Evolutionary conservation across 2,113 vertebrate species (phyloP), one percentile per base, ranked within the genome.

Genomic region (Platysternon megacephalum): DNA sequence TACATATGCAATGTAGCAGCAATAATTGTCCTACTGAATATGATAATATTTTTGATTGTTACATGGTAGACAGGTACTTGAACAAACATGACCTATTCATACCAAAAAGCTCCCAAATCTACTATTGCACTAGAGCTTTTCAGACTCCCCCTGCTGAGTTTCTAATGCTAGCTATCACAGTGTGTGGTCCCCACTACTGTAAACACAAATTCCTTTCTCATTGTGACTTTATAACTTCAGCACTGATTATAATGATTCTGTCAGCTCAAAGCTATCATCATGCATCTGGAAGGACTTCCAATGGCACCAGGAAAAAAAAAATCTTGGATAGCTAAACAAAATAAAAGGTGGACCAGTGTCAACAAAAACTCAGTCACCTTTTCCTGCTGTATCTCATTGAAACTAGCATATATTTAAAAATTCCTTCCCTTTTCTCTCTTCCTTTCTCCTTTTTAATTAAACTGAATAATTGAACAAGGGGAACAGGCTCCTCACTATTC

Each of bases 161-260:
- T 97, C 97, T 98, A 97, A 98, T 98, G 97, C 98, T 98, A 98
- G 98, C 97, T 93, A 93, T 97, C 98, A 90, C 98, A 98, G 98
- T 98, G 96, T 98, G 98, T 96, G 97, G 97, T 98, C 97, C 44
- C 53, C 85, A 79, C 83, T 97, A 96, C 97, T 97, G 93, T 98
- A 98, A 98, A 98, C 98, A 98, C 86, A 84, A 98, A 97, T 97
- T 98, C 94, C 56, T 95, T 95, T 96, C 96, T 98, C 80, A 91
- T 98, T 97, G 97, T 98, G 97, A 97, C 94, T 98, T 97, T 93
- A 53, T 98, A 96, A 97, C 95, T 98, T 97, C 96, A 97, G 79
- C 91, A 95, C 95, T 98, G 98, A 98, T 98, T 97, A 98, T 96
- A 98, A 98, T 97, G 97, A 97, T 98, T 98, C 95, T 98, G 97